Percentiles rank a stretch among this genome's conserved stretches.
phyloP scores from a whole-genome alignment of 2,888 invertebrate genomes.

The Atethmia centrago region DNA sequence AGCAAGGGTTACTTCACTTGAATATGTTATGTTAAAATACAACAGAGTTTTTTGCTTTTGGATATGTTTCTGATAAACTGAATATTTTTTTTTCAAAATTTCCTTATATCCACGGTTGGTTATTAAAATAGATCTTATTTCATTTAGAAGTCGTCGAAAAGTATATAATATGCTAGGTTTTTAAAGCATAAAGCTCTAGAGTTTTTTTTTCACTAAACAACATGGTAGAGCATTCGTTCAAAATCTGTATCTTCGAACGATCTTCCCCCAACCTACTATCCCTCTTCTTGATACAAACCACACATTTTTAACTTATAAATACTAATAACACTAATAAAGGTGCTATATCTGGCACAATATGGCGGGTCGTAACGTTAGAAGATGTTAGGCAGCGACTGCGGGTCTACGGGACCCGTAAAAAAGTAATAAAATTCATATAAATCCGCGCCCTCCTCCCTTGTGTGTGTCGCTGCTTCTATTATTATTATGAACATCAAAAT shows the following conservation, averaged over 20 bases:
- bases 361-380: conserved; percentile 78
- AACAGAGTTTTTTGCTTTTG: conserved; percentile 19
- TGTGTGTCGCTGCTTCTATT: conserved; percentile 82
- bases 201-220: too few relatives aligned
- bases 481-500: conserved; percentile 88
- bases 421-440: conserved; percentile 89
- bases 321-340: conserved; percentile 73
- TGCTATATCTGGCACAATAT: conserved; percentile 72
- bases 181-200: background rate
- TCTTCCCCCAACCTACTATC: background rate
- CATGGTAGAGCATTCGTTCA: background rate
- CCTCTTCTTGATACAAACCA: conserved; percentile 24
- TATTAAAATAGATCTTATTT: background rate
- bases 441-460: conserved; percentile 82
- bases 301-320: conserved; percentile 67
- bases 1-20: conserved; percentile 55
- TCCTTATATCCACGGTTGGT: background rate
- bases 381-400: conserved; percentile 78
- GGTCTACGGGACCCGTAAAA: conserved; percentile 84
- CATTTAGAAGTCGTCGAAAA: background rate
- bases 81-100: background rate
- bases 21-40: conserved; percentile 52
- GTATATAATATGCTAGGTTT: too few relatives aligned
- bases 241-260: background rate
- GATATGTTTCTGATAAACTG: conserved; percentile 17